These are phyloP conservation scores for Epizoanthus scotinus DNA, from an alignment of 92 coral and sea anemone genomes.

Conservation along the genomic window DNA sequence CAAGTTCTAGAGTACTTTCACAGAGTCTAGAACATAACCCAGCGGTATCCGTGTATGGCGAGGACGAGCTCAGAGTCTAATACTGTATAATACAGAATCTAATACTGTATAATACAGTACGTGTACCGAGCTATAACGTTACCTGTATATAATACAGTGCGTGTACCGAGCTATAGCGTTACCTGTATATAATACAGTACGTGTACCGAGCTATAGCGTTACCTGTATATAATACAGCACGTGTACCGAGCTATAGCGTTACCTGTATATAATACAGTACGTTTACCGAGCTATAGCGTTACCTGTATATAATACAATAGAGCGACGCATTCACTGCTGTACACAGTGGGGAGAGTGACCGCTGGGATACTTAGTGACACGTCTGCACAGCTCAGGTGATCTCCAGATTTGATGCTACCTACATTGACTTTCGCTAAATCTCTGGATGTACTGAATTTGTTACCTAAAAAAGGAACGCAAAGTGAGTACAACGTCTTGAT, in stretches of 20 bases:
- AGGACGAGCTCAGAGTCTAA: too few relatives aligned
- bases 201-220: too few relatives aligned
- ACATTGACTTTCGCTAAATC: not conserved
- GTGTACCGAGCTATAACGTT: too few relatives aligned
- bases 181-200: too few relatives aligned
- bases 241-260: too few relatives aligned
- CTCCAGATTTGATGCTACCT: slow-evolving; percentile 29
- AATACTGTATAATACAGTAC: slow-evolving; percentile 59
- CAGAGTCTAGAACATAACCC: too few relatives aligned
- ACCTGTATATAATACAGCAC: slow-evolving; percentile 71
- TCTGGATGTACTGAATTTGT: slow-evolving; percentile 15
- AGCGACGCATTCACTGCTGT: slow-evolving; percentile 60
- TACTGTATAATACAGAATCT: too few relatives aligned
- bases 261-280: too few relatives aligned
- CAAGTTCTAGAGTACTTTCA: too few relatives aligned
- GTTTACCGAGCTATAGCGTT: too few relatives aligned
- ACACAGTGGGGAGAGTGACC: slow-evolving; percentile 58
- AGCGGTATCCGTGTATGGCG: too few relatives aligned
- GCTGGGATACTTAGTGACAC: slow-evolving; percentile 47
- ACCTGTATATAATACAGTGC: slow-evolving; percentile 71
- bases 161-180: too few relatives aligned
- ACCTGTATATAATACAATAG: slow-evolving; percentile 69
- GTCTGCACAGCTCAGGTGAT: slow-evolving; percentile 3
- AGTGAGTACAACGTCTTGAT: not conserved
- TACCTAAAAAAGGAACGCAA: not conserved